A percentile compares a stretch with the other conserved stretches of the same genome.
phyloP scores from a whole-genome alignment of 64 coral and sea anemone genomes.

The Platygyra sinensis region DNA sequence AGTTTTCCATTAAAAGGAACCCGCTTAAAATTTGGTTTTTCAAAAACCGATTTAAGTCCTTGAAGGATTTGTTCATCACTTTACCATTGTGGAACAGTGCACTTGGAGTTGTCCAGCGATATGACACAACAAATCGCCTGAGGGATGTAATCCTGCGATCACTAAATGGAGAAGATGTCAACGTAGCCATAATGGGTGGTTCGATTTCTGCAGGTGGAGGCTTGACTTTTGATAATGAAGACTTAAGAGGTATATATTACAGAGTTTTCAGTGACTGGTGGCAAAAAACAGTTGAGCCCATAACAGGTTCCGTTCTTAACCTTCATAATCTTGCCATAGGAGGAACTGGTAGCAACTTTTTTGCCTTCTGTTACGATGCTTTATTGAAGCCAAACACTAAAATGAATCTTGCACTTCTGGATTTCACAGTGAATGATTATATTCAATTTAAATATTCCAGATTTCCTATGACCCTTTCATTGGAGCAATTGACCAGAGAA shows the following conservation, averaged over 20 bases:
- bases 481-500: conserved; percentile 28
- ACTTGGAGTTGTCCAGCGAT: background rate
- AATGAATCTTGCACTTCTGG: conserved; percentile 16
- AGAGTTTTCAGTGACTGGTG: background rate
- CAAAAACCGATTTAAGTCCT: background rate
- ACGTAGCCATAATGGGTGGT: conserved; percentile 2
- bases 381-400: background rate
- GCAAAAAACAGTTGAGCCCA: background rate
- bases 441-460: conserved; percentile 3
- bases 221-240: background rate
- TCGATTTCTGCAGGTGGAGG: conserved; percentile 18
- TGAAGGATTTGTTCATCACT: background rate
- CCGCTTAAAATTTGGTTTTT: conserved; percentile 3
- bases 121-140: background rate
- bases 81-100: background rate
- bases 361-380: conserved; percentile 10
- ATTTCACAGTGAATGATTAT: conserved; percentile 39
- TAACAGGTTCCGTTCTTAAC: background rate
- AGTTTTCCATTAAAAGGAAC: background rate
- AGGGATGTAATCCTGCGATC: conserved; percentile 8
- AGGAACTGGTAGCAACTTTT: conserved; percentile 34
- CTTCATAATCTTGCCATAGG: conserved; percentile 25
- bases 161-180: background rate
- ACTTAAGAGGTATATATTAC: background rate
- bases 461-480: conserved; percentile 14